Evolutionary conservation across 2,888 invertebrate genomes (phyloP).

Genomic region (Cosmorhoe ocellata): DNA sequence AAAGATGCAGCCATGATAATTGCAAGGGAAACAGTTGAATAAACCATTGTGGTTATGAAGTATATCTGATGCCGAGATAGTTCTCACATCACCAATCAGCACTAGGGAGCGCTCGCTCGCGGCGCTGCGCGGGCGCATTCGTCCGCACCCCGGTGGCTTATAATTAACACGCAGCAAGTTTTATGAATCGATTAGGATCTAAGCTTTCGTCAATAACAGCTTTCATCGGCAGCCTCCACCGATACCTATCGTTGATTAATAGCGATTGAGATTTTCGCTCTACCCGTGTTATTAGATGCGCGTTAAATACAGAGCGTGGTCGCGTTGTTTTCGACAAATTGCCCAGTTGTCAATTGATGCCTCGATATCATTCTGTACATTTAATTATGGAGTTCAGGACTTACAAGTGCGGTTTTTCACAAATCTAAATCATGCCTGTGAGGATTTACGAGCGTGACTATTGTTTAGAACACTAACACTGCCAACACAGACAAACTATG

Average conservation of each 20-base stretch:
- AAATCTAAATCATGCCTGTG: constrained; percentile 1
- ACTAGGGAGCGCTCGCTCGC: constrained; percentile 60
- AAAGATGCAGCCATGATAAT: constrained; percentile 53
- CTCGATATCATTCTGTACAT: constrained; percentile 54
- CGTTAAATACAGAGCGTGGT: constrained; percentile 61
- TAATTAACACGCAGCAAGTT: constrained; percentile 81
- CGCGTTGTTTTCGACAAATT: constrained; percentile 68
- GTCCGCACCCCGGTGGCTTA: constrained; percentile 77
- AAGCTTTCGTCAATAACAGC: constrained; percentile 82
- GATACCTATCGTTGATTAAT: constrained; percentile 79
- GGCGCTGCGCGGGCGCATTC: constrained; percentile 49
- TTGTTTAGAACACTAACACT: no score
- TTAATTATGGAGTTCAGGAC: constrained; percentile 26
- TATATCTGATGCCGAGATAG: constrained; percentile 69
- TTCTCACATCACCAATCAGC: constrained; percentile 62
- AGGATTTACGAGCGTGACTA: background rate
- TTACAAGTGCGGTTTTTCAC: constrained; percentile 28
- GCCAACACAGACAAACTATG: no score
- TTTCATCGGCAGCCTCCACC: constrained; percentile 65
- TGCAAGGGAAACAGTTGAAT: constrained; percentile 65
- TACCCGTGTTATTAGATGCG: constrained; percentile 71
- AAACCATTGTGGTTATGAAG: constrained; percentile 64
- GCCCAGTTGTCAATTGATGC: constrained; percentile 63
- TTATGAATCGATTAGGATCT: constrained; percentile 82
- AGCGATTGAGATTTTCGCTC: constrained; percentile 77